phyloP scores from a whole-genome alignment of 1,140 invertebrate genomes.

The Ceratina australensis region DNA sequence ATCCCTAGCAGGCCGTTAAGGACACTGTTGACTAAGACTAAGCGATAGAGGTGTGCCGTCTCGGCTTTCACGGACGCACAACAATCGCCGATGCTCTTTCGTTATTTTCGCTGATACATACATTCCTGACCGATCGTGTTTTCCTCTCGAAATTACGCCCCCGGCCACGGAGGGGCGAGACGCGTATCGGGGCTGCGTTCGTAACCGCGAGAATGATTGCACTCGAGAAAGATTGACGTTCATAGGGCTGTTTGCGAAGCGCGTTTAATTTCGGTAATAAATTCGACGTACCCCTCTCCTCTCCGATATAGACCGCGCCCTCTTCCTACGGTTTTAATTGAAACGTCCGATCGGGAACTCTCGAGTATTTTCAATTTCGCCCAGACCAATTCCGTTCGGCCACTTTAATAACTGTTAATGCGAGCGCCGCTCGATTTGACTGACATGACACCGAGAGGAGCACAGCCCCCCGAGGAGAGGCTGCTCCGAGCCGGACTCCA shows the following conservation, averaged over 20 bases:
- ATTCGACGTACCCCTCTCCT: slow-evolving; percentile 6
- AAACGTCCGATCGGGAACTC: slow-evolving; percentile 14
- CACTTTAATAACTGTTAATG: slow-evolving; percentile 40
- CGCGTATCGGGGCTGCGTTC: background rate
- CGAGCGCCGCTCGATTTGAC: slow-evolving; percentile 41
- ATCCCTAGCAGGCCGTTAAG: slow-evolving; percentile 61
- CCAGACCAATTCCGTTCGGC: background rate
- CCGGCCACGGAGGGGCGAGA: background rate
- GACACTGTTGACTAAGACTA: slow-evolving; percentile 59
- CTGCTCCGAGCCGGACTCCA: slow-evolving; percentile 1
- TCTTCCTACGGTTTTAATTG: background rate
- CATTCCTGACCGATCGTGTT: too few relatives aligned
- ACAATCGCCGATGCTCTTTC: slow-evolving; percentile 9
- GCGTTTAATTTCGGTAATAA: slow-evolving; percentile 31
- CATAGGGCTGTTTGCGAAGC: background rate
- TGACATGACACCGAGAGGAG: slow-evolving; percentile 9
- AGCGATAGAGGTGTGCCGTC: slow-evolving; percentile 47
- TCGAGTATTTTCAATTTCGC: slow-evolving; percentile 31
- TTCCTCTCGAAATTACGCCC: background rate
- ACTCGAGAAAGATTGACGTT: slow-evolving; percentile 21
- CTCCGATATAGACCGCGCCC: background rate
- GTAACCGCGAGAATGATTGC: slow-evolving; percentile 15
- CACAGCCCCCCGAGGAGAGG: background rate
- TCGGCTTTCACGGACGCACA: slow-evolving; percentile 23
- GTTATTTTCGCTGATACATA: background rate